Evolutionary conservation across 2,888 invertebrate species (phyloP).

Genomic region (Agrypnus murinus): DNA sequence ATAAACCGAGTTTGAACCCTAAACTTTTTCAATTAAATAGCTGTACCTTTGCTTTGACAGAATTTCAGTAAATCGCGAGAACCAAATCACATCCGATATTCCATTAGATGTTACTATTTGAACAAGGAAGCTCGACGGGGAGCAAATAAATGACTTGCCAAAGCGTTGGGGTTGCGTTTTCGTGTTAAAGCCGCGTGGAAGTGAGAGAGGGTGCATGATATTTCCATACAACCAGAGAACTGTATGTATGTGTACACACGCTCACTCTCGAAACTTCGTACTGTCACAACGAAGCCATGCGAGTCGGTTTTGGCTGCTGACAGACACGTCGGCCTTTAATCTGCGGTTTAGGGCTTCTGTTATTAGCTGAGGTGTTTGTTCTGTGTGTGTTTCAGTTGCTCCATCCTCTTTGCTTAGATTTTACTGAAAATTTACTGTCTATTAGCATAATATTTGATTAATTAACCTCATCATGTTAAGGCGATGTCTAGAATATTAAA

Average conservation of each 20-base stretch:
- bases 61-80: conserved; percentile 57
- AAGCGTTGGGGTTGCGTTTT: conserved; percentile 43
- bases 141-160: conserved; percentile 62
- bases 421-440: conserved; percentile 3
- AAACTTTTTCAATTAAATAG: conserved; percentile 44
- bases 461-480: too few relatives aligned
- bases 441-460: too few relatives aligned
- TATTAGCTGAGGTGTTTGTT: conserved; percentile 41
- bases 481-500: too few relatives aligned
- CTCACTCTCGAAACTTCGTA: conserved; percentile 27
- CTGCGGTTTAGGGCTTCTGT: conserved; percentile 40
- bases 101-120: conserved; percentile 67
- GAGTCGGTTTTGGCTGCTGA: conserved; percentile 35
- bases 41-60: conserved; percentile 53
- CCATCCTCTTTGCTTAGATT: conserved; percentile 15
- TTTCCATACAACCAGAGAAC: conserved; percentile 34
- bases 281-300: conserved; percentile 25
- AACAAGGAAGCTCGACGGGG: conserved; percentile 63
- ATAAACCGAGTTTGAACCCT: conserved; percentile 20
- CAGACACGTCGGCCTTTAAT: conserved; percentile 44
- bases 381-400: conserved; percentile 8
- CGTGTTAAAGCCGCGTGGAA: conserved; percentile 50
- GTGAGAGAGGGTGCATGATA: conserved; percentile 43
- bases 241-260: too few relatives aligned
- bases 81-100: conserved; percentile 66